Percentiles rank a stretch among this genome's conserved stretches.
Evolutionary conservation across 2,888 invertebrate genomes (phyloP).

Genomic region (Lamproptera curius): DNA sequence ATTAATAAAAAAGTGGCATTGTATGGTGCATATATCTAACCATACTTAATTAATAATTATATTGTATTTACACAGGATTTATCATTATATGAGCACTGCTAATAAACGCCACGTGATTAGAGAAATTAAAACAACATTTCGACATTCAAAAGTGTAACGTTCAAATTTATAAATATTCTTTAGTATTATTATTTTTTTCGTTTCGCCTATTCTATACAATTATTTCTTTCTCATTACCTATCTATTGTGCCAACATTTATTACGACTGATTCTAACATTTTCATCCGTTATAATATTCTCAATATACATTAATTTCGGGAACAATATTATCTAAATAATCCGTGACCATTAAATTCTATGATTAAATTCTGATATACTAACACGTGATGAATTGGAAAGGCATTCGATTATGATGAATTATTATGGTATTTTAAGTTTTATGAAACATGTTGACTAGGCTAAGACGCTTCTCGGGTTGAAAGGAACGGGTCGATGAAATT

Average conservation of each 20-base stretch:
- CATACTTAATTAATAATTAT: conserved; percentile 41
- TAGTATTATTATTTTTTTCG: conserved; percentile 25
- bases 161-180: conserved; percentile 39
- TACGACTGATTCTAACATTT: conserved; percentile 26
- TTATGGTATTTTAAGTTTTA: conserved; percentile 15
- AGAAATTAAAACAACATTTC: conserved; percentile 25
- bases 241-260: conserved; percentile 61
- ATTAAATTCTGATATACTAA: conserved; percentile 27
- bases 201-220: conserved; percentile 58
- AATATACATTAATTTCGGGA: conserved; percentile 30
- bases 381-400: conserved; percentile 20
- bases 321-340: conserved; percentile 29
- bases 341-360: conserved; percentile 30
- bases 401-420: conserved; percentile 4
- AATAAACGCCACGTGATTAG: conserved; percentile 29
- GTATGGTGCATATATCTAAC: conserved; percentile 30
- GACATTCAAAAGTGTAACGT: conserved; percentile 24
- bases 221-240: conserved; percentile 52
- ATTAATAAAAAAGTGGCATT: conserved; percentile 36
- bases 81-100: conserved; percentile 41
- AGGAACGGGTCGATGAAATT: conserved; percentile 11
- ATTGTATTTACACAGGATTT: conserved; percentile 74
- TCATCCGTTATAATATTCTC: conserved; percentile 29
- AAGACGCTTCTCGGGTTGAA: conserved; percentile 14
- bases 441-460: conserved; percentile 22